Evolutionary conservation across 1,140 invertebrate species (phyloP), one percentile per base, ranked within the genome.

Genomic region (Lysiphlebus fabarum): DNA sequence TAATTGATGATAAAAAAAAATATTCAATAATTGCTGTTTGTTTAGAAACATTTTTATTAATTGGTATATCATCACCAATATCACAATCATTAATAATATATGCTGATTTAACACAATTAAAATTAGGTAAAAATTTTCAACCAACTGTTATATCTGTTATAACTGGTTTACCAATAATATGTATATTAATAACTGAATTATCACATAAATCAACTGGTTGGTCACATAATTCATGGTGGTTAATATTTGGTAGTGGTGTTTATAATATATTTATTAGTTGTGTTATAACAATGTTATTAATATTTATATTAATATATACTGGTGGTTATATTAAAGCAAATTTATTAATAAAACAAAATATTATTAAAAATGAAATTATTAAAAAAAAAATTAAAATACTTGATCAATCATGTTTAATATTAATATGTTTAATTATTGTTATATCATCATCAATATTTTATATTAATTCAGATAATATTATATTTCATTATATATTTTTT

Each of bases 391-490:
- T 85, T 62, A 81, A 82, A 54, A 75, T 86, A 69, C 73, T 86
- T 55, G 82, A 83, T 68, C 75, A 84, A 12, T 81, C 82, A n/a
- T 83, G 81, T 41, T 72, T 82, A 45, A 75, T 86, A 58, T 81
- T 86, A 64, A 72, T 81, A 59, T 74, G 81, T 53, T 83, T 84
- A 56, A 74, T 85, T 34, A 72, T 78, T 47, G 82, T 82, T 73
- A 82, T 83, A 62, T 74, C 81, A 41, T 79, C 83, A 56, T 85
- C 84, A 61, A 80, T 86, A 56, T 77, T 83, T 64, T 85, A 85
- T 69, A 80, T 85, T 65, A 86, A 86, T 78, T 78, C 81, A 49
- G 76, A 75, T 50, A 78, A 82, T 62, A 74, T 81, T 62, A 77
- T 81, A 62, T 82, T 78, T 69, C 82, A 82, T 65, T 85, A 86